These are phyloP conservation scores for Lutra lutra DNA, from an alignment of 2,797 vertebrate species.

Conservation along the genomic window DNA sequence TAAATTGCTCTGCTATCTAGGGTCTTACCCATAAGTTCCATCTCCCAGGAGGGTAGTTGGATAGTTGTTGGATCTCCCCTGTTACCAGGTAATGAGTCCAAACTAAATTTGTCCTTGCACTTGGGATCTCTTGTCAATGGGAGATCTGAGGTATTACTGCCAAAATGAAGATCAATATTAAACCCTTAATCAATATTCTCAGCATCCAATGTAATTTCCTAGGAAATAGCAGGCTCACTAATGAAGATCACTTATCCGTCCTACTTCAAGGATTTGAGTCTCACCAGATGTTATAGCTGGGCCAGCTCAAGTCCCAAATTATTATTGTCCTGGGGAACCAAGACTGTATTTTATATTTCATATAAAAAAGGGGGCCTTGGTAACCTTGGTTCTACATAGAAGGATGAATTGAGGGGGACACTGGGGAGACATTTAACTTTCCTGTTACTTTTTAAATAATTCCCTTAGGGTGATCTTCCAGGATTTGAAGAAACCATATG, in stretches of 20 bases:
- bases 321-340: not conserved
- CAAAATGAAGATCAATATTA: no score
- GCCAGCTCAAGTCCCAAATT: not conserved
- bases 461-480: not conserved
- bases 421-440: not conserved
- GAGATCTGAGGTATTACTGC: no score
- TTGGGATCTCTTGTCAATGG: no score
- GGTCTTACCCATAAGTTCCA: not conserved
- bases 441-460: not conserved
- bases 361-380: not conserved
- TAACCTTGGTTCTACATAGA: not conserved
- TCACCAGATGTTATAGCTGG: not conserved
- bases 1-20: not conserved
- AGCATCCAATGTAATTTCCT: no score
- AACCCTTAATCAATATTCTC: no score
- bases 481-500: not conserved
- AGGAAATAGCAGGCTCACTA: not conserved
- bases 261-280: not conserved
- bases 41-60: slow-evolving; percentile 22
- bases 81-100: not conserved
- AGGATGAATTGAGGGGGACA: not conserved
- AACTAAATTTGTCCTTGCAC: no score
- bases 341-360: not conserved
- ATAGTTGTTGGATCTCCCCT: not conserved
- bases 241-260: not conserved